Percentiles rank a stretch among this genome's conserved stretches.
phyloP scores from a whole-genome alignment of 2,113 vertebrate genomes.

The Euleptes europaea region DNA sequence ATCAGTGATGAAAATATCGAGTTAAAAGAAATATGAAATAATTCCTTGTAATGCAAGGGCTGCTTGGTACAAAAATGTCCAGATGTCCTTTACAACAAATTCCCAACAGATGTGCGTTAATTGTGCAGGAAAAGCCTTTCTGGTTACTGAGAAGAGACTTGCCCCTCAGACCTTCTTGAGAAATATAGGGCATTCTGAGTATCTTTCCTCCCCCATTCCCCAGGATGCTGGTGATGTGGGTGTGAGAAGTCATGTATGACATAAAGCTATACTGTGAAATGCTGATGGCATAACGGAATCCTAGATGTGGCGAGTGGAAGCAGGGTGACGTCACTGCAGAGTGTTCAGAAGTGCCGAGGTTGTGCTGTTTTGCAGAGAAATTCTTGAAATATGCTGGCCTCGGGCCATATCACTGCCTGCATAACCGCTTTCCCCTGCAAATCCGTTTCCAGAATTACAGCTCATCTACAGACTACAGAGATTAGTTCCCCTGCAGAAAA shows the following conservation, averaged over 20 bases:
- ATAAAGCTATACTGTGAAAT: background rate
- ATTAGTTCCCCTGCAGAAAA: too few relatives aligned
- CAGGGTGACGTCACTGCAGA: background rate
- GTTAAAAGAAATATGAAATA: background rate
- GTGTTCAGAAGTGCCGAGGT: background rate
- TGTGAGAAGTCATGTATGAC: background rate
- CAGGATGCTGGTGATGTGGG: background rate
- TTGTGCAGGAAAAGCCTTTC: background rate
- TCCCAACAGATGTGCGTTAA: background rate
- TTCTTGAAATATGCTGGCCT: background rate
- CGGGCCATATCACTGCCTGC: background rate
- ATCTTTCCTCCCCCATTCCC: background rate
- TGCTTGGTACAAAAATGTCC: background rate
- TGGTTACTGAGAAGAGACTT: background rate
- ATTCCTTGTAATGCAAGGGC: background rate
- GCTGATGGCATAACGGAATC: background rate
- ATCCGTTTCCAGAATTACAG: too few relatives aligned
- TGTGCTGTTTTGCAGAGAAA: background rate
- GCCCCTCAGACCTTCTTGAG: background rate
- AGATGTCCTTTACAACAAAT: background rate
- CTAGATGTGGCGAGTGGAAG: background rate
- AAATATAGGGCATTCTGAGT: conserved; percentile 7
- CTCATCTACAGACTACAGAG: too few relatives aligned
- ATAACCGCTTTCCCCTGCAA: too few relatives aligned
- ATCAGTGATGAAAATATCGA: background rate